Percentiles rank a stretch among this genome's conserved stretches.
phyloP scores from a whole-genome alignment of 1,140 invertebrate species.

The Lerema accius region DNA sequence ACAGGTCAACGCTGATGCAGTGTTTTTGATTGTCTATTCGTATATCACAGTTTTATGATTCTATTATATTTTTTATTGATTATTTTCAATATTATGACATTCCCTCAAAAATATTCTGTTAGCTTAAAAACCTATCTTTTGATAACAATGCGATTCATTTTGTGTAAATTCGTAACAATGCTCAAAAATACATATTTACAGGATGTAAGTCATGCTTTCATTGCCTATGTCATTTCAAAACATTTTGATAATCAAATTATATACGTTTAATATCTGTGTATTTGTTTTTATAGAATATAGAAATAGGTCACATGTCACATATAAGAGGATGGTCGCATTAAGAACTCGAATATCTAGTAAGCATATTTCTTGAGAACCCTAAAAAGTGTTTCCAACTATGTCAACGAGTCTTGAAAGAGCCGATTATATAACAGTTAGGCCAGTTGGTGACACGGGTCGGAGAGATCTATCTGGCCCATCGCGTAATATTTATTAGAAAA shows the following conservation, averaged over 20 bases:
- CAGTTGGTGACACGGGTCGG: slow-evolving; percentile 2
- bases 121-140: too few relatives aligned
- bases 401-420: slow-evolving; percentile 17
- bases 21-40: slow-evolving; percentile 13
- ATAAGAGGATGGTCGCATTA: slow-evolving; percentile 9
- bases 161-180: too few relatives aligned
- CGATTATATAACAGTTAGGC: slow-evolving; percentile 13
- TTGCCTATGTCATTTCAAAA: too few relatives aligned
- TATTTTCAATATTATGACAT: too few relatives aligned
- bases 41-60: not conserved
- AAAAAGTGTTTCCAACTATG: slow-evolving; percentile 28
- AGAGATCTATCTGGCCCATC: slow-evolving; percentile 8
- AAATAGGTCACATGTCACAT: slow-evolving; percentile 13
- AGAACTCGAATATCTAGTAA: slow-evolving; percentile 13
- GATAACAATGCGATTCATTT: too few relatives aligned
- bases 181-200: too few relatives aligned
- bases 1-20: slow-evolving; percentile 46
- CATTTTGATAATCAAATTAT: too few relatives aligned
- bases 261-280: too few relatives aligned
- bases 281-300: too few relatives aligned
- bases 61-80: not conserved
- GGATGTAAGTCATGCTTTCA: too few relatives aligned
- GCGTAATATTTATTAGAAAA: not conserved
- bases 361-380: slow-evolving; percentile 24
- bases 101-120: too few relatives aligned